Evolutionary conservation across 2,113 vertebrate genomes (phyloP).

Genomic region (Phyllopteryx taeniolatus): DNA sequence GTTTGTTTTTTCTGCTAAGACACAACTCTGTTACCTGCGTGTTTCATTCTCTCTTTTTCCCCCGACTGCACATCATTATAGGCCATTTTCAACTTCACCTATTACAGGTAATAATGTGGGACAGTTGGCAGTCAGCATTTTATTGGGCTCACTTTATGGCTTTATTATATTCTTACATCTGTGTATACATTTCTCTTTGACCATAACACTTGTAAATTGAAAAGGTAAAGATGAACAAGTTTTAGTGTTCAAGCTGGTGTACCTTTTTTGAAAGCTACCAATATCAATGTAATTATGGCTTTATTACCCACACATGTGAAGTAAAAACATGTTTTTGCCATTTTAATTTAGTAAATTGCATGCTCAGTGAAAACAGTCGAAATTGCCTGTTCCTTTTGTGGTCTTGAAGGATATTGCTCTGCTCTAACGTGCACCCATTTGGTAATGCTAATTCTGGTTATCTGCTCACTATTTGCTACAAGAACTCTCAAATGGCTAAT

Average conservation of each 20-base stretch:
- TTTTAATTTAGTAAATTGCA: constrained; percentile 24
- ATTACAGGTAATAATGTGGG: neutral
- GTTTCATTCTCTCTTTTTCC: neutral
- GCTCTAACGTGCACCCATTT: constrained; percentile 23
- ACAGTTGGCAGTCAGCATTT: neutral
- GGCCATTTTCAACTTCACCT: neutral
- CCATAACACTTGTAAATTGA: neutral
- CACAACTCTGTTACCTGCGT: neutral
- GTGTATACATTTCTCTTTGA: neutral
- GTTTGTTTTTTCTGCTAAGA: neutral
- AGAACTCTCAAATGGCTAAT: constrained; percentile 17
- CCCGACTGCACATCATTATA: neutral
- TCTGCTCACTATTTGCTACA: constrained; percentile 39
- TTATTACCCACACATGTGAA: neutral
- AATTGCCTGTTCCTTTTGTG: constrained; percentile 19
- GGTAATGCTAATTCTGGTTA: constrained; percentile 38
- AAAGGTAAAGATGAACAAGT: neutral
- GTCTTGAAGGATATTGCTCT: constrained; percentile 19
- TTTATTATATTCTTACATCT: neutral
- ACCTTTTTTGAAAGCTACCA: constrained; percentile 13
- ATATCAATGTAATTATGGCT: constrained; percentile 21
- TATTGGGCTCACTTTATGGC: neutral
- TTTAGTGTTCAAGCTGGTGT: neutral
- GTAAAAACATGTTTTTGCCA: constrained; percentile 14
- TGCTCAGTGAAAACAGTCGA: constrained; percentile 6